Evolutionary conservation across 2,888 invertebrate species (phyloP).

Genomic region (Zygaena filipendulae): DNA sequence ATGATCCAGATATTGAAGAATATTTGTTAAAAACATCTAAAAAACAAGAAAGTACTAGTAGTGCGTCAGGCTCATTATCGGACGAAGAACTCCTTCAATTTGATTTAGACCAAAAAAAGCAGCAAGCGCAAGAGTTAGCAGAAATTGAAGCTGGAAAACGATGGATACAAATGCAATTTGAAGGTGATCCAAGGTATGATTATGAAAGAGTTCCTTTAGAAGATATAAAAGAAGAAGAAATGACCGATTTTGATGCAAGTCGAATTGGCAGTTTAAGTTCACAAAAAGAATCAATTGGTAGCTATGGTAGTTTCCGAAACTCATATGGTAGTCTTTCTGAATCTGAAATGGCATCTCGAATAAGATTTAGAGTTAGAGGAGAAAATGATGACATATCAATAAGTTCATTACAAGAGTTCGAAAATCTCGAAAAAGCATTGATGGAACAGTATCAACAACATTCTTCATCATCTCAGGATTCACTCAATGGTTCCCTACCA

Average conservation of each 20-base stretch:
- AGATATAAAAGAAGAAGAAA: conserved; percentile 93
- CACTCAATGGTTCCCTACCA: conserved; percentile 85
- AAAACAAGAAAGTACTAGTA: conserved; percentile 67
- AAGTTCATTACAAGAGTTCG: conserved; percentile 94
- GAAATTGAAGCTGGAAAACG: conserved; percentile 80
- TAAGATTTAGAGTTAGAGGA: conserved; percentile 84
- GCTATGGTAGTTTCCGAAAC: conserved; percentile 85
- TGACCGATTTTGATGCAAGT: conserved; percentile 85
- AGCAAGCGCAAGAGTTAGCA: conserved; percentile 58
- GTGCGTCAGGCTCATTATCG: conserved; percentile 68
- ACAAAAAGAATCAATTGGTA: conserved; percentile 82
- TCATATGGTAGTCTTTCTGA: conserved; percentile 94
- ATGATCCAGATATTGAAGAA: conserved; percentile 78
- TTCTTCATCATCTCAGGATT: conserved; percentile 87
- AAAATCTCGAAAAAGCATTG: conserved; percentile 88
- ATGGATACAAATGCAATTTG: conserved; percentile 92
- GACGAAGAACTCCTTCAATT: conserved; percentile 72
- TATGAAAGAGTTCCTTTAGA: conserved; percentile 86
- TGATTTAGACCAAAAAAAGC: conserved; percentile 73
- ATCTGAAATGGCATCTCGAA: conserved; percentile 86
- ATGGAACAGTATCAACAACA: conserved; percentile 80
- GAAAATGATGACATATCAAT: conserved; percentile 94
- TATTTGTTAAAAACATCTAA: conserved; percentile 77
- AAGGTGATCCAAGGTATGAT: conserved; percentile 80
- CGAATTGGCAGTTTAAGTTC: conserved; percentile 82